These are phyloP conservation scores for Apotomis betuletana DNA, from an alignment of 2,888 invertebrate genomes.

Conservation along the genomic window DNA sequence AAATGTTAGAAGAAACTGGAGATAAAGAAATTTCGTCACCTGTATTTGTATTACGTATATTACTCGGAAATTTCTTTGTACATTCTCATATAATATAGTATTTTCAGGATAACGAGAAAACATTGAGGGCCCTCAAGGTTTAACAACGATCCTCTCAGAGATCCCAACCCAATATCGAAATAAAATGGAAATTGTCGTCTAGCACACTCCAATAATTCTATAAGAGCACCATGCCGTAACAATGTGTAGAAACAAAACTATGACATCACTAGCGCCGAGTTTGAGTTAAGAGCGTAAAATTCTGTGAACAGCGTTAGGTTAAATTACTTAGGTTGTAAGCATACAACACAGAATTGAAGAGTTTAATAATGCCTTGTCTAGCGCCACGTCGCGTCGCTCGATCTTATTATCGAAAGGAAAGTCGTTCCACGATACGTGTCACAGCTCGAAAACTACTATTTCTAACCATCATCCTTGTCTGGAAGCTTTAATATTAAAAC, in stretches of 20 bases:
- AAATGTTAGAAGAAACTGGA: conserved; percentile 13
- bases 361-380: conserved; percentile 42
- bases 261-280: conserved; percentile 1
- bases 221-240: conserved; percentile 13
- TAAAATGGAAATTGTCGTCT: conserved; percentile 35
- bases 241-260: conserved; percentile 8
- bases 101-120: conserved; percentile 54
- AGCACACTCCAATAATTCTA: conserved; percentile 9
- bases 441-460: conserved; percentile 56
- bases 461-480: conserved; percentile 44
- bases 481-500: conserved; percentile 27
- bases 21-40: conserved; percentile 13
- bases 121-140: conserved; percentile 55
- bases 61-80: conserved; percentile 35
- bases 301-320: neutral
- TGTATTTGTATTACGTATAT: neutral
- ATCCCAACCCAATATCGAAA: conserved; percentile 47
- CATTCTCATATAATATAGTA: conserved; percentile 43
- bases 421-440: conserved; percentile 61
- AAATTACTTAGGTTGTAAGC: neutral
- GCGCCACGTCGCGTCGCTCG: conserved; percentile 51
- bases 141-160: conserved; percentile 56
- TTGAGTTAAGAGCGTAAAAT: neutral
- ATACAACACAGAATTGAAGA: conserved; percentile 1
- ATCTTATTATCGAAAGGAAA: conserved; percentile 66